phyloP scores from a whole-genome alignment of 2,888 invertebrate species.

The Habrosyne pyritoides region DNA sequence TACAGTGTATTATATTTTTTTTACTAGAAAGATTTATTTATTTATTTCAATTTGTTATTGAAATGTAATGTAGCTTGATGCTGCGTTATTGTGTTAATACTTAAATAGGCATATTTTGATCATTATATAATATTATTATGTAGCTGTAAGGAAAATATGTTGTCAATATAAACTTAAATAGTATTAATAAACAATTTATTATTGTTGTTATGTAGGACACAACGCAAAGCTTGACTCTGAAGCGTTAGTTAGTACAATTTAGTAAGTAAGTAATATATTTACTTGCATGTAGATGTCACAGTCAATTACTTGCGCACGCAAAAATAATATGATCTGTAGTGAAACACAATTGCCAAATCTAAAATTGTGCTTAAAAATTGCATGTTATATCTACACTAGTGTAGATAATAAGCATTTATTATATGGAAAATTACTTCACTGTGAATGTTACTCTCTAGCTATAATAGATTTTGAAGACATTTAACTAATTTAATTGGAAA shows the following conservation, averaged over 20 bases:
- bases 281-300: conserved; percentile 46
- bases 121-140: conserved; percentile 53
- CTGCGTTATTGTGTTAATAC: conserved; percentile 65
- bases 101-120: conserved; percentile 62
- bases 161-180: conserved; percentile 62
- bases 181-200: conserved; percentile 54
- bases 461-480: conserved; percentile 27
- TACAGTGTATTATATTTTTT: conserved; percentile 59
- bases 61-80: conserved; percentile 74
- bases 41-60: conserved; percentile 65
- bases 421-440: conserved; percentile 12
- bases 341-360: conserved; percentile 12
- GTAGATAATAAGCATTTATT: conserved; percentile 16
- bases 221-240: conserved; percentile 40
- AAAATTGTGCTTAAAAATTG: conserved; percentile 17
- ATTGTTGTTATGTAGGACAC: conserved; percentile 62
- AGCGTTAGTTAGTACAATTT: conserved; percentile 60
- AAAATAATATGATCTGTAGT: conserved; percentile 12
- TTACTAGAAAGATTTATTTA: conserved; percentile 65
- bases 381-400: conserved; percentile 19
- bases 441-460: conserved; percentile 16
- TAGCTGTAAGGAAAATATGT: conserved; percentile 62
- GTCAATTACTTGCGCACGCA: conserved; percentile 54
- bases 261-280: conserved; percentile 42
- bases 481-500: conserved; percentile 9